Evolutionary conservation across 2,888 invertebrate species (phyloP).

Genomic region (Tipula vernalis): DNA sequence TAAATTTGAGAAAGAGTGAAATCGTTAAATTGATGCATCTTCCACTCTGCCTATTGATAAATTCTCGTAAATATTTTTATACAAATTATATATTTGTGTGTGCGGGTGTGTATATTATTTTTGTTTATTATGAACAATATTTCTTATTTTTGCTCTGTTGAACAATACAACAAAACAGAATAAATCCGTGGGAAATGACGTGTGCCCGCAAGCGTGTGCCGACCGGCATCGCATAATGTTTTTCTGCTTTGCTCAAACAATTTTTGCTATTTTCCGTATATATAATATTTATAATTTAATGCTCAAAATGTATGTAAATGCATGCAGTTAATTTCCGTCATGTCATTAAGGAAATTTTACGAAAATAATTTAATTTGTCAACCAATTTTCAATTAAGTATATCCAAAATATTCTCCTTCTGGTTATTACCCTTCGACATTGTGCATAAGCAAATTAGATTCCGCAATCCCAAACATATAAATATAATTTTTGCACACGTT

Average conservation of each 20-base stretch:
- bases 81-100: constrained; percentile 17
- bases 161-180: constrained; percentile 9
- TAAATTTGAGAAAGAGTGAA: not conserved
- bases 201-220: constrained; percentile 50
- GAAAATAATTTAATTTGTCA: not conserved
- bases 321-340: not conserved
- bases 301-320: not conserved
- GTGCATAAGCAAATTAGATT: no score
- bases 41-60: not conserved
- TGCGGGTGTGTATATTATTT: constrained; percentile 16
- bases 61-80: not conserved
- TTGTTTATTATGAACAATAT: constrained; percentile 13
- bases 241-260: not conserved
- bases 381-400: not conserved
- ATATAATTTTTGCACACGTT: no score
- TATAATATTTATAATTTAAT: not conserved
- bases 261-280: not conserved
- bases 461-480: no score
- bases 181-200: constrained; percentile 44
- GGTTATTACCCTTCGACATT: not conserved
- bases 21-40: not conserved
- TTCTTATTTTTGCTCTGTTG: not conserved
- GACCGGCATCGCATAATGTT: constrained; percentile 24
- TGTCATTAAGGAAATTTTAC: not conserved
- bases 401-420: not conserved